A percentile compares a stretch with the other conserved stretches of the same genome.
Conservation (phyloP, 2,797 vertebrate genomes). For the Buphagus erythrorhynchus region DNA sequence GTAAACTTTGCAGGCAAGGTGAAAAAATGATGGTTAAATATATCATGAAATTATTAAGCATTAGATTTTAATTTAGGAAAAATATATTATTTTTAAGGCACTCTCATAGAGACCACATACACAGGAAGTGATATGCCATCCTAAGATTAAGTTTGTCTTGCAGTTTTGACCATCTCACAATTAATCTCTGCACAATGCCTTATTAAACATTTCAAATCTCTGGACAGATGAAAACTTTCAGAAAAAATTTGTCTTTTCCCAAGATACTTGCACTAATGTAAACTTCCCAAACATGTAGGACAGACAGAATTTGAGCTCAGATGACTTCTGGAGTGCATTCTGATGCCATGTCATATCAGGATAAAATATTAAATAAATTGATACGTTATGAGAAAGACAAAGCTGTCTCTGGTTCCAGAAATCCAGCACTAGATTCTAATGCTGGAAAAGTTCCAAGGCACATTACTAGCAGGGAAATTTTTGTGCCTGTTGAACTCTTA, state of each 20-base stretch:
- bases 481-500: not conserved
- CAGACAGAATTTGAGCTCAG: not conserved
- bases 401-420: not conserved
- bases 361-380: not conserved
- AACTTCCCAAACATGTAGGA: not conserved
- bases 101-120: not conserved
- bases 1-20: not conserved
- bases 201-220: not conserved
- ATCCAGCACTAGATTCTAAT: not conserved
- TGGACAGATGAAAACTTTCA: not conserved
- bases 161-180: not conserved
- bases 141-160: not conserved
- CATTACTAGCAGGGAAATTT: not conserved
- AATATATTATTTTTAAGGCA: not conserved
- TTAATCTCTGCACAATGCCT: not conserved
- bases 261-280: not conserved
- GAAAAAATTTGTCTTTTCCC: not conserved
- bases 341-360: not conserved
- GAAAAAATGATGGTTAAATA: not conserved
- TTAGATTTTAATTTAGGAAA: conserved; percentile 1
- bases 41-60: not conserved
- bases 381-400: not conserved
- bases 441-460: not conserved
- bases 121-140: not conserved
- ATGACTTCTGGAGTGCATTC: not conserved